Evolutionary conservation across 2,888 invertebrate genomes (phyloP), one percentile per base, ranked within the genome.

Genomic region (Nemurella pictetii): DNA sequence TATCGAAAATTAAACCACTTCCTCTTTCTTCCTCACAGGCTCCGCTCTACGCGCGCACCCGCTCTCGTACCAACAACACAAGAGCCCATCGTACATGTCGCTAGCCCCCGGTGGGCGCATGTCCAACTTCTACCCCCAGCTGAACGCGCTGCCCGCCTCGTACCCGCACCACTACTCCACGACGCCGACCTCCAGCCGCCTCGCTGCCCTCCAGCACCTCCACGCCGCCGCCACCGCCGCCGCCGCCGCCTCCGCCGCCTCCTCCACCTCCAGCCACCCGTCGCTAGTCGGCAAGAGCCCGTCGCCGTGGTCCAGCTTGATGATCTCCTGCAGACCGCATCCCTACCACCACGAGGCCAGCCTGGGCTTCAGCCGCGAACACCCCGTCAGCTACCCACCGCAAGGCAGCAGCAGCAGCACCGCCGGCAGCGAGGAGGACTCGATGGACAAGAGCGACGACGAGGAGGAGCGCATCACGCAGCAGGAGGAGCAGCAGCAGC

Each of bases 221-320:
- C 84, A 83, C 84, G 80, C 85, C 78, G 26, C 85, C 55, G 83
- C 84, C 86, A 20, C 35, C 77, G 32, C 83, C 83, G 26, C 85
- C 72, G 73, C 84, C 83, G 32, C 84, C 73, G 75, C 55, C 29
- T n/a, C n/a, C n/a, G n/a, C n/a, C n/a, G n/a, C n/a, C n/a, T n/a
- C 32, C 78, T n/a, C n/a, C n/a, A n/a, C n/a, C n/a, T 77, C 26
- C 32, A 77, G 20, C n/a, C 35, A 83, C 72, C 26, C 55, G 9
- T 28, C 26, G 26, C n/a, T n/a, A 12, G 32, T 15, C 75, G 80
- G 15, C 85, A 80, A 25, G 35, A 75, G 30, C 32, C 77, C 92
- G 77, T 91, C 91, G 0, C 92, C 92, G 0, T 93, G 93, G 93
- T 92, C 93, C 84, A 91, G 92, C 88, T 91, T 93, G 85, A 92